These are phyloP conservation scores for Datnioides undecimradiatus DNA, from an alignment of 2,113 vertebrate species.

Conservation along the genomic window DNA sequence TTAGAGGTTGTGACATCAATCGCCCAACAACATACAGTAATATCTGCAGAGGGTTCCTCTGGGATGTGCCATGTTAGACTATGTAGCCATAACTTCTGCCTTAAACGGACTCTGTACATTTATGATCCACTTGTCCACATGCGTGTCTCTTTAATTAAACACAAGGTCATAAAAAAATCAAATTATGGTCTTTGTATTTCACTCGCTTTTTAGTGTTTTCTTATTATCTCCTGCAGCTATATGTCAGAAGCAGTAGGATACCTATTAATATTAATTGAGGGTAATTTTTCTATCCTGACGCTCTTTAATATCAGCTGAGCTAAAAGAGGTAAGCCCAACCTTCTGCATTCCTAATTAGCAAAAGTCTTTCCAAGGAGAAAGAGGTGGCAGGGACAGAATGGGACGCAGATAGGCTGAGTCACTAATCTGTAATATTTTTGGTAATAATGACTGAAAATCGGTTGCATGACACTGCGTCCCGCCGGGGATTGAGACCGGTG, in stretches of 20 bases:
- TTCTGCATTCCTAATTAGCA: conserved; percentile 39
- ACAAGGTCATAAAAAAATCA: conserved; percentile 44
- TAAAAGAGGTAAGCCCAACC: conserved; percentile 25
- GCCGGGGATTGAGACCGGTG: conserved; percentile 1
- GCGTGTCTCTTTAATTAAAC: conserved; percentile 52
- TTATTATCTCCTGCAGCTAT: conserved; percentile 59
- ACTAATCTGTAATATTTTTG: conserved; percentile 16
- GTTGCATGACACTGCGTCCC: background rate
- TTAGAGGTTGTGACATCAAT: conserved; percentile 51
- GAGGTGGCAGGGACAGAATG: conserved; percentile 8
- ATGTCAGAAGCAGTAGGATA: conserved; percentile 35
- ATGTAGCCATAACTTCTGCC: background rate
- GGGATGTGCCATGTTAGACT: background rate
- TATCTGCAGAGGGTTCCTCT: conserved; percentile 21
- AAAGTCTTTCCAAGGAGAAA: conserved; percentile 37
- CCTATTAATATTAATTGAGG: conserved; percentile 72
- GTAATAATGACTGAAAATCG: conserved; percentile 17
- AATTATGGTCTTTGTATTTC: conserved; percentile 43
- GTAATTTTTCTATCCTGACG: conserved; percentile 58
- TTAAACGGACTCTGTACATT: conserved; percentile 2
- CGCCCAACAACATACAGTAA: conserved; percentile 23
- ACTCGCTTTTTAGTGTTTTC: conserved; percentile 51
- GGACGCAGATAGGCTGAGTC: conserved; percentile 14
- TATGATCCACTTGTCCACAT: background rate
- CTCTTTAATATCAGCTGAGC: conserved; percentile 55